Percentiles rank a stretch among this genome's conserved stretches.
These are phyloP conservation scores for Agrilus cyanescens DNA, from an alignment of 2,888 invertebrate species.

Conservation along the genomic window DNA sequence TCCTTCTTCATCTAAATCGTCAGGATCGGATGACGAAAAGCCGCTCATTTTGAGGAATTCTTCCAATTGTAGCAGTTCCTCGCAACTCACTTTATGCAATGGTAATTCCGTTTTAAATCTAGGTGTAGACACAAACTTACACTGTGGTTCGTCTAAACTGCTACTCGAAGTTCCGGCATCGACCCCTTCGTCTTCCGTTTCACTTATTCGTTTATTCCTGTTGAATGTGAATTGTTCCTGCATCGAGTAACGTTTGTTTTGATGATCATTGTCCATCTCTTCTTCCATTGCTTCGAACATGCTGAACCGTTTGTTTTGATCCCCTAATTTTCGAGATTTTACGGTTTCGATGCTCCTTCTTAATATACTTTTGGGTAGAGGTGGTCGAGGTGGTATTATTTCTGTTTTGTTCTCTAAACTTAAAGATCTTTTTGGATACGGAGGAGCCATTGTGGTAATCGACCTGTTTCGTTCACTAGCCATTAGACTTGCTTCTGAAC, in stretches of 20 bases:
- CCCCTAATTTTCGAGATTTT: constrained; percentile 37
- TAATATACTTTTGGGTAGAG: constrained; percentile 60
- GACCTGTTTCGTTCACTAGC: constrained; percentile 41
- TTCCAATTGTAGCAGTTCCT: constrained; percentile 53
- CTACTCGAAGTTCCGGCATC: constrained; percentile 40
- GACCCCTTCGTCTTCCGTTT: constrained; percentile 50
- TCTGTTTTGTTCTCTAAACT: constrained; percentile 44
- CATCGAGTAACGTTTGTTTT: constrained; percentile 58
- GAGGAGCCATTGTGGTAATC: constrained; percentile 36
- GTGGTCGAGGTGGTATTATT: constrained; percentile 55
- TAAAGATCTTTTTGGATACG: constrained; percentile 56
- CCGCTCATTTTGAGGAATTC: constrained; percentile 60
- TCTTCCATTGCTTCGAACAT: constrained; percentile 61
- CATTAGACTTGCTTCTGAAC: constrained; percentile 60
- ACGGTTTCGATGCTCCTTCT: constrained; percentile 48
- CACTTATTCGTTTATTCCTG: constrained; percentile 32
- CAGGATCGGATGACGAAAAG: constrained; percentile 54
- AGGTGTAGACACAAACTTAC: constrained; percentile 35
- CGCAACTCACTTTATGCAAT: constrained; percentile 42
- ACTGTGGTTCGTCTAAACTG: constrained; percentile 45
- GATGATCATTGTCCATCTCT: constrained; percentile 34
- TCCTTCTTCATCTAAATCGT: constrained; percentile 57
- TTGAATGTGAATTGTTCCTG: constrained; percentile 55
- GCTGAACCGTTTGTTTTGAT: constrained; percentile 58
- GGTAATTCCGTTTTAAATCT: constrained; percentile 28